Percentiles rank a stretch among this genome's conserved stretches.
Conservation (phyloP, 1,140 invertebrate species). For the Tetramorium parvispinum region DNA sequence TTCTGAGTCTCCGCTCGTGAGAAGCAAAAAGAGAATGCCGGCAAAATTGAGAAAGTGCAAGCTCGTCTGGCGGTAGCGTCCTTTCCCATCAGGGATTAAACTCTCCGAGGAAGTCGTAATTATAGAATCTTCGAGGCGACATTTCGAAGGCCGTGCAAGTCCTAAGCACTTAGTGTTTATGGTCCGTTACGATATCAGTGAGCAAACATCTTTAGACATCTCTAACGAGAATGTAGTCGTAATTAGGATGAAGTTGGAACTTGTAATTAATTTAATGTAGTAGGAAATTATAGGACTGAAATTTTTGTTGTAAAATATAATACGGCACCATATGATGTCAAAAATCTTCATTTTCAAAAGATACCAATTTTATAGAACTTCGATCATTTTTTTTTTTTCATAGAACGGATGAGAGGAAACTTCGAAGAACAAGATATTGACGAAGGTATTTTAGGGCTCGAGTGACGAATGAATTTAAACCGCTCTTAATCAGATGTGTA, state of each 20-base stretch:
- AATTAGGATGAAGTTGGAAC: slow-evolving; percentile 4
- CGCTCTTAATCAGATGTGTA: neutral
- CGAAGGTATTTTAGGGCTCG: neutral
- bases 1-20: neutral
- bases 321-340: no score
- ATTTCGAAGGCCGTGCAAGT: slow-evolving; percentile 29
- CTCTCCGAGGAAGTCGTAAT: slow-evolving; percentile 53
- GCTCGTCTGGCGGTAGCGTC: neutral
- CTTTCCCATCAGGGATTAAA: slow-evolving; percentile 64
- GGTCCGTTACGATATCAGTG: neutral
- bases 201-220: neutral
- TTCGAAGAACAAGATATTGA: neutral
- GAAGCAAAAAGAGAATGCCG: slow-evolving; percentile 14
- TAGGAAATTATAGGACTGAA: neutral
- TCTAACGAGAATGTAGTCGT: neutral
- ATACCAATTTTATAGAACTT: neutral
- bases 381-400: neutral
- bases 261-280: neutral
- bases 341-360: neutral
- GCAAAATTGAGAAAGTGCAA: slow-evolving; percentile 38
- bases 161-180: slow-evolving; percentile 2
- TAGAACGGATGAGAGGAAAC: no score
- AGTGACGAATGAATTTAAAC: neutral
- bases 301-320: neutral
- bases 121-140: slow-evolving; percentile 54